Conservation (phyloP, 2,113 vertebrate genomes). For the Sorex fumeus region DNA sequence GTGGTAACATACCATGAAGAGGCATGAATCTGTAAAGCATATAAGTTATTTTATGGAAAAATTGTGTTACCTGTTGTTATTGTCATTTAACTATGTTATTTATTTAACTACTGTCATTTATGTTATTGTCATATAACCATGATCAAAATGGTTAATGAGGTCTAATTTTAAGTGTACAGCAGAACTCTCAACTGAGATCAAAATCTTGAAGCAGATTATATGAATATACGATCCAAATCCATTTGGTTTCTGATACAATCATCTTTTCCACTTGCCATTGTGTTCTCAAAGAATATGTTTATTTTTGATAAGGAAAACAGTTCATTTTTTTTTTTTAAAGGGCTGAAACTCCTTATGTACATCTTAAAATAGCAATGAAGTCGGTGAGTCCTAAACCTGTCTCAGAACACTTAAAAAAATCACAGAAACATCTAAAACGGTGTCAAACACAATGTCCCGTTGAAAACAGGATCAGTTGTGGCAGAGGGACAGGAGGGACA, state of each 20-base stretch:
- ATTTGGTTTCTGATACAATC: too few relatives aligned
- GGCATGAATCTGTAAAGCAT: too few relatives aligned
- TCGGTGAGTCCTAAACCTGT: neutral
- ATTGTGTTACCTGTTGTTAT: too few relatives aligned
- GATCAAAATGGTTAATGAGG: neutral
- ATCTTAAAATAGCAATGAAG: neutral
- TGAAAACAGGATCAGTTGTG: neutral
- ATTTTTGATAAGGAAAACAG: neutral
- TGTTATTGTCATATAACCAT: too few relatives aligned
- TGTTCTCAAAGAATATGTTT: neutral
- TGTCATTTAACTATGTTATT: too few relatives aligned
- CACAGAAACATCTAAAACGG: neutral
- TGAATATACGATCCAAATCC: neutral
- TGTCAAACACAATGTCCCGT: neutral
- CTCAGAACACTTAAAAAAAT: neutral
- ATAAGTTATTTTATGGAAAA: too few relatives aligned
- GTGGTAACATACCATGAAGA: too few relatives aligned
- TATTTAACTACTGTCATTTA: too few relatives aligned
- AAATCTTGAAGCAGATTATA: neutral
- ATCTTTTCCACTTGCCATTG: neutral
- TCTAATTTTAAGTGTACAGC: constrained; percentile 15
- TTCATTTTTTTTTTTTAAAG: neutral
- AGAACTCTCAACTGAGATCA: neutral
- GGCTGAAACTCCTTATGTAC: neutral
- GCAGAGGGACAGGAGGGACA: neutral